Percentiles rank a stretch among this genome's conserved stretches.
phyloP scores from a whole-genome alignment of 2,888 invertebrate genomes.

The Thecophora atra region DNA sequence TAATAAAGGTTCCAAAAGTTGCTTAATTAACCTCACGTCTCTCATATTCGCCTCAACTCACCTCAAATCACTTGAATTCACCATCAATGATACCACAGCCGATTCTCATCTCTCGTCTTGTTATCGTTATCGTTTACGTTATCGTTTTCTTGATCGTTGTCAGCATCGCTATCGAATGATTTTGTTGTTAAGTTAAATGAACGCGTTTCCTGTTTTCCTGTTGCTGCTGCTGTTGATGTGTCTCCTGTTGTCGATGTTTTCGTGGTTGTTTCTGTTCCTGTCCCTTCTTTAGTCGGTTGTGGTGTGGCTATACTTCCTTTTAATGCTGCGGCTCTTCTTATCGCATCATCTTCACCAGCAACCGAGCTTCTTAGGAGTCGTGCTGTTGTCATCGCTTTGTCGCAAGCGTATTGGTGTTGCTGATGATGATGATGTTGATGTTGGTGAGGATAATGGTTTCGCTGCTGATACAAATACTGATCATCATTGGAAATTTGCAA shows the following conservation, averaged over 20 bases:
- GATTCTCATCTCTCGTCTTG: conserved; percentile 54
- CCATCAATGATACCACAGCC: conserved; percentile 65
- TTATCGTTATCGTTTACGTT: conserved; percentile 51
- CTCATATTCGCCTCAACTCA: conserved; percentile 43
- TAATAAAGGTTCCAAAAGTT: neutral
- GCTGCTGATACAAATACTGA: conserved; percentile 27
- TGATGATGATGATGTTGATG: conserved; percentile 20
- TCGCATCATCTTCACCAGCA: neutral
- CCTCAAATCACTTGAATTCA: conserved; percentile 63
- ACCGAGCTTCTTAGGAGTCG: conserved; percentile 5
- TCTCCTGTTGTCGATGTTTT: conserved; percentile 29
- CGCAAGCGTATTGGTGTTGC: conserved; percentile 21
- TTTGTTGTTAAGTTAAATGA: conserved; percentile 37
- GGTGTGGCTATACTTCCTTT: neutral
- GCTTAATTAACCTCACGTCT: neutral
- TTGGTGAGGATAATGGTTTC: conserved; percentile 33
- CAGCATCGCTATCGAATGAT: conserved; percentile 42
- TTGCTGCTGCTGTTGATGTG: conserved; percentile 36
- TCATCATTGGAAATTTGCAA: conserved; percentile 11
- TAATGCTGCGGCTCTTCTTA: neutral
- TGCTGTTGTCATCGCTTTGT: conserved; percentile 30
- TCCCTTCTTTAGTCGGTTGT: neutral
- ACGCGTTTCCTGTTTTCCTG: conserved; percentile 43
- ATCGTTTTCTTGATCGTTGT: conserved; percentile 40
- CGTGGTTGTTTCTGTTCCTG: conserved; percentile 40